Evolutionary conservation across 2,888 invertebrate genomes (phyloP).

Genomic region (Macrosiphum euphorbiae): DNA sequence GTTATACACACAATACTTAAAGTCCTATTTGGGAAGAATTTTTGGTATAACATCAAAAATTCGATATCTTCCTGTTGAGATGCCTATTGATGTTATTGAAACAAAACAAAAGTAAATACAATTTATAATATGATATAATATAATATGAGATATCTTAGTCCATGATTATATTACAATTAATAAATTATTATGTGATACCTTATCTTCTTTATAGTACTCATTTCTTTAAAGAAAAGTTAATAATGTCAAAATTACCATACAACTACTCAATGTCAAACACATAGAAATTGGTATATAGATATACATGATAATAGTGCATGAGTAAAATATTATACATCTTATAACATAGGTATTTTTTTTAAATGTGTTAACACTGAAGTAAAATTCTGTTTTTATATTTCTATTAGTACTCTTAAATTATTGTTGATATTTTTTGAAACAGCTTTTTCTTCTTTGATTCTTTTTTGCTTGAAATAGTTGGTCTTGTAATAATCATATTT

Average conservation of each 20-base stretch:
- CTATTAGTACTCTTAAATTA: not conserved
- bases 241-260: not conserved
- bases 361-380: not conserved
- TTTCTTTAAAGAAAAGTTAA: not conserved
- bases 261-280: not conserved
- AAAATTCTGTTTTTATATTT: not conserved
- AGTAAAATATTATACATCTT: not conserved
- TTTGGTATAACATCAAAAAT: slow-evolving; percentile 69
- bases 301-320: not conserved
- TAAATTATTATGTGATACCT: not conserved
- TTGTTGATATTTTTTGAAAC: not conserved
- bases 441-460: not conserved
- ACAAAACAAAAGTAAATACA: slow-evolving; percentile 54
- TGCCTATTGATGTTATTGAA: slow-evolving; percentile 36
- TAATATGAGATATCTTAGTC: no score
- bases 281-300: no score
- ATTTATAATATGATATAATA: not conserved
- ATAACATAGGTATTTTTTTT: no score
- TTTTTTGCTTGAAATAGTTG: not conserved
- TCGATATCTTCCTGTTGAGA: slow-evolving; percentile 69
- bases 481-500: slow-evolving; percentile 2
- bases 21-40: slow-evolving; percentile 71
- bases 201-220: not conserved
- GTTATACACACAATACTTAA: slow-evolving; percentile 70
- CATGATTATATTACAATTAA: not conserved